These are phyloP conservation scores for Anarrhichthys ocellatus DNA, from an alignment of 2,113 vertebrate genomes.

Conservation along the genomic window DNA sequence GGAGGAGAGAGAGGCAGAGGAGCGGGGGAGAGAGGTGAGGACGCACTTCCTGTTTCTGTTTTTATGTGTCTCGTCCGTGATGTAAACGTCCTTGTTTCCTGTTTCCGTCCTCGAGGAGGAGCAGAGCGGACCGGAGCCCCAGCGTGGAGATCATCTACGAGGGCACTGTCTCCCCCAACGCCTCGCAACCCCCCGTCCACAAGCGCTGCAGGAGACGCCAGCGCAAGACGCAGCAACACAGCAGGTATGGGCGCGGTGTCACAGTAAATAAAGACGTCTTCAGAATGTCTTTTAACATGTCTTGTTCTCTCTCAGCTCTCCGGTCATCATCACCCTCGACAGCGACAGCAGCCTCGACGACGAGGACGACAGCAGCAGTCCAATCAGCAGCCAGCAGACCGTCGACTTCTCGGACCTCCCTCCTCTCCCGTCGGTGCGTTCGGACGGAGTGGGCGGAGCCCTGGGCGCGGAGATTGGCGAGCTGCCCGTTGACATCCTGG, in stretches of 20 bases:
- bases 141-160: constrained; percentile 81
- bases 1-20: constrained; percentile 1
- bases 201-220: constrained; percentile 55
- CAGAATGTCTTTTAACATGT: not conserved
- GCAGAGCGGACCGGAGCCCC: constrained; percentile 61
- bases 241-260: constrained; percentile 39
- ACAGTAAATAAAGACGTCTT: not conserved
- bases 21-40: constrained; percentile 51
- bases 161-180: constrained; percentile 17
- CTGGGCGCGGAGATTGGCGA: constrained; percentile 37
- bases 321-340: constrained; percentile 76
- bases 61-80: not conserved
- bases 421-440: constrained; percentile 37
- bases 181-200: fast-evolving
- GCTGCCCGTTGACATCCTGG: constrained; percentile 65
- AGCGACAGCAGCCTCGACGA: constrained; percentile 64
- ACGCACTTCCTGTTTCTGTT: not conserved
- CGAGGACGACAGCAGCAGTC: constrained; percentile 58
- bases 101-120: not conserved
- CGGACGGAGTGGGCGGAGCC: not conserved
- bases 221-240: not conserved
- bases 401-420: constrained; percentile 67
- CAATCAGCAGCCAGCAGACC: constrained; percentile 63
- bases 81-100: not conserved
- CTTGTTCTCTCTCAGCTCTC: constrained; percentile 42